Base-by-base conservation (phyloP, 92 coral and sea anemone species). In the Bergia sp. region DNA sequence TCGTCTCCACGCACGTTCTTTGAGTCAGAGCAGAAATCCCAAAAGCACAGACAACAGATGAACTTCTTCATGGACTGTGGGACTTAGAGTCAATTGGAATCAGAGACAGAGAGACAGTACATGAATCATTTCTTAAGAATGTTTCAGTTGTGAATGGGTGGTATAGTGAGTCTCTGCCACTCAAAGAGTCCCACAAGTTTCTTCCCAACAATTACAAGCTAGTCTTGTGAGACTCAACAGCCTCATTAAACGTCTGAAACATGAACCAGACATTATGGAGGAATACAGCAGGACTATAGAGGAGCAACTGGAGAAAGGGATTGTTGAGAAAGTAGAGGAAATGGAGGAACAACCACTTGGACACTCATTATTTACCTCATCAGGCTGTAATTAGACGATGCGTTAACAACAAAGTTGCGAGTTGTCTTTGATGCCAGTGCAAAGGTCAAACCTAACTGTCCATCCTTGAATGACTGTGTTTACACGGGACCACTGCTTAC, bases 341-440 rank as follows among this genome's bases (percentile, higher is more conserved):
- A 76, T 85, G 4, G 89, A 90, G 61, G 82, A 80, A 38, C 86
- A 87, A 37, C 40, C 57, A 20, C 36, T 71, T 66, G 90, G 83
- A 6, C 39, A 88, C 89, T 23, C 96, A 93, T 50, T 91, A 89
- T 67, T 79, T 93, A 55, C 93, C 92, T 13, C 92, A 91, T 89
- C 90, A 86, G 44, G 90, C 91, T 15, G 92, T 91, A 10, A 85
- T 91, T 41, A 77, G 92, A 79, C 82, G 38, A 91, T 42, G 86
- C 92, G 49, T 72, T 74, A 75, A 83, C 91, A 41, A 92, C 92
- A 5, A 90, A 92, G 45, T 80, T 92, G 67, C 40, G 93, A 81
- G 64, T 88, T 23, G 93, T 92, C 7, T 90, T 86, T 40, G 91
- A 92, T 77, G 89, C 93, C 20, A 77, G 84, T 43, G 85, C 91